Percentiles rank a stretch among this genome's conserved stretches.
These are phyloP conservation scores for Cloeon dipterum DNA, from an alignment of 2,888 invertebrate genomes.

Conservation along the genomic window DNA sequence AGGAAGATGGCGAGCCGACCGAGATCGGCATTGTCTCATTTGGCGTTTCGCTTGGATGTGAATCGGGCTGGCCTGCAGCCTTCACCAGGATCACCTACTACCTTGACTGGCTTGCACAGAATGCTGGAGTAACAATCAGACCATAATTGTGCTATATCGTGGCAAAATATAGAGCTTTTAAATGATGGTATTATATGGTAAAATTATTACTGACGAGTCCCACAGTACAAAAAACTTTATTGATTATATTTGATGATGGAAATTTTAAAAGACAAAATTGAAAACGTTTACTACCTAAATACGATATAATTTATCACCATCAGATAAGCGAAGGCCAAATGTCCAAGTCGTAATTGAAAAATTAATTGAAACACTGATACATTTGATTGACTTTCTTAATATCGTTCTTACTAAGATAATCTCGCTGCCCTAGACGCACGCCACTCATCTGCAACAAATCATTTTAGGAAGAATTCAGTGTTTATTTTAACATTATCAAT, in stretches of 20 bases:
- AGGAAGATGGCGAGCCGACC: slow-evolving; percentile 11
- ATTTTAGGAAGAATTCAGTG: not conserved
- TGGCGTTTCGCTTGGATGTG: slow-evolving; percentile 15
- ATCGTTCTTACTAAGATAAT: slow-evolving; percentile 46
- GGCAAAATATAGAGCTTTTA: too few relatives aligned
- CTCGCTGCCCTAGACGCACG: slow-evolving; percentile 37
- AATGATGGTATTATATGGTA: too few relatives aligned
- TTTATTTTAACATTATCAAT: not conserved
- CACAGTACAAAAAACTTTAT: too few relatives aligned
- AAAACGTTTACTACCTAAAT: too few relatives aligned
- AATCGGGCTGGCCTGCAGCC: slow-evolving; percentile 15
- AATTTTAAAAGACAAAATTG: too few relatives aligned
- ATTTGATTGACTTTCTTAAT: slow-evolving; percentile 48
- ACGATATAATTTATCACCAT: too few relatives aligned
- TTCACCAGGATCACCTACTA: slow-evolving; percentile 17
- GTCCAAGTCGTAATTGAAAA: too few relatives aligned
- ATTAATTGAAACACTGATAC: slow-evolving; percentile 39
- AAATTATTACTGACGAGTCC: too few relatives aligned
- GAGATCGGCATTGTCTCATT: slow-evolving; percentile 17
- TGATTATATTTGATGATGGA: too few relatives aligned
- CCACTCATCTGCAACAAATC: slow-evolving; percentile 9
- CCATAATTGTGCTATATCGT: slow-evolving; percentile 1
- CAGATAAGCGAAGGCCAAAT: too few relatives aligned
- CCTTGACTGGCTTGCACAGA: slow-evolving; percentile 15
- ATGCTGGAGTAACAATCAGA: slow-evolving; percentile 8